phyloP scores from a whole-genome alignment of 2,797 vertebrate genomes.

The Characodon lateralis region DNA sequence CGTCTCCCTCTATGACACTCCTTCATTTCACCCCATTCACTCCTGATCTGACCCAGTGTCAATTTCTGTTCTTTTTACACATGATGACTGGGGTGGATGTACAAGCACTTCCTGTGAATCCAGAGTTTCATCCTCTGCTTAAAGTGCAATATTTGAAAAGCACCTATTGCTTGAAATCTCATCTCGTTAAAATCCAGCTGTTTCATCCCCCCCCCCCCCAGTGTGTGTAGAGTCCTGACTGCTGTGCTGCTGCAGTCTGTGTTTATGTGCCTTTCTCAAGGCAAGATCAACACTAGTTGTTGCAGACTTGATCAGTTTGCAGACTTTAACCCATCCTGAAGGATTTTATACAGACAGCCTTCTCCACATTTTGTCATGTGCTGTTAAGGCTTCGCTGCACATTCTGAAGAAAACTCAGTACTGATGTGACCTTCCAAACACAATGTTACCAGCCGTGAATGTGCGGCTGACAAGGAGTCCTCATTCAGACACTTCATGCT shows the following conservation, averaged over 20 bases:
- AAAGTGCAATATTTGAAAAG: constrained; percentile 76
- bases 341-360: constrained; percentile 6
- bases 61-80: constrained; percentile 17
- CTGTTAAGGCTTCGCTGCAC: not conserved
- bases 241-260: constrained; percentile 1
- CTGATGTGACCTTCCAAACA: constrained; percentile 4
- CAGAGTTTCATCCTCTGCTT: constrained; percentile 10
- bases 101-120: constrained; percentile 37
- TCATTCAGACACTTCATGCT: constrained; percentile 13
- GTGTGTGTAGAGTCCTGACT: not conserved
- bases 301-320: constrained; percentile 31
- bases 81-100: constrained; percentile 30
- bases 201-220: constrained; percentile 9
- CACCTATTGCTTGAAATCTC: constrained; percentile 42
- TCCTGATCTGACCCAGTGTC: constrained; percentile 50
- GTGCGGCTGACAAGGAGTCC: constrained; percentile 35
- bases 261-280: constrained; percentile 63
- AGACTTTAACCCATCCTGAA: constrained; percentile 19
- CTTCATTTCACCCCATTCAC: constrained; percentile 42
- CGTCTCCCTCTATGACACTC: constrained; percentile 12
- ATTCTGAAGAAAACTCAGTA: constrained; percentile 7
- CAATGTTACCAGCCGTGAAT: constrained; percentile 16
- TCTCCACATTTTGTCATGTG: constrained; percentile 5
- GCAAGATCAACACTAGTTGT: constrained; percentile 40
- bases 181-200: not conserved